These are phyloP conservation scores for Drosophila kanekoi DNA, from an alignment of 2,888 invertebrate species.

Conservation along the genomic window DNA sequence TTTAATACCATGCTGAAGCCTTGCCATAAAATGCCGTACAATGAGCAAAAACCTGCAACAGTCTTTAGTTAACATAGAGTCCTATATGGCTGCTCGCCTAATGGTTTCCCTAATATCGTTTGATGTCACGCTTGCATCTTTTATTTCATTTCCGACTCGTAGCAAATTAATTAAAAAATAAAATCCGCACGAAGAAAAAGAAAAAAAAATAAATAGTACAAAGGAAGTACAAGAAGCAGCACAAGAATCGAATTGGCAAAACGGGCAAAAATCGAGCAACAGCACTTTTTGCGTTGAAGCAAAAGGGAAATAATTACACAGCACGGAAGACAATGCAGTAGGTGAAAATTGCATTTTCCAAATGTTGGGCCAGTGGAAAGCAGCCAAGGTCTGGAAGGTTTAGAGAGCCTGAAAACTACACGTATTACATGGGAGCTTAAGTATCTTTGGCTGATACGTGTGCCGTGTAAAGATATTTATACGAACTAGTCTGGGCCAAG, in stretches of 20 bases:
- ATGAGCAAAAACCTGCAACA: too few species aligned
- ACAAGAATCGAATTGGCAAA: constrained; percentile 19
- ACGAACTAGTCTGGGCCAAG: constrained; percentile 42
- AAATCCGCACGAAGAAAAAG: background rate
- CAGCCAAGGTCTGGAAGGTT: constrained; percentile 8
- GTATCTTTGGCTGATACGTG: constrained; percentile 62
- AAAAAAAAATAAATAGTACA: background rate
- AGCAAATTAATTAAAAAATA: constrained; percentile 45
- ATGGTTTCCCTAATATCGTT: background rate
- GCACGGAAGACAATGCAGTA: constrained; percentile 55
- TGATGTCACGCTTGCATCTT: constrained; percentile 30
- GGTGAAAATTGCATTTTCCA: constrained; percentile 66
- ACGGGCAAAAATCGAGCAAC: constrained; percentile 10
- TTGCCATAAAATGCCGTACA: too few species aligned
- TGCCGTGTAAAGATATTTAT: constrained; percentile 56
- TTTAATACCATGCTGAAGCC: too few species aligned
- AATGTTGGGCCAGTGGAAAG: background rate
- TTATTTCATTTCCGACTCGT: constrained; percentile 40
- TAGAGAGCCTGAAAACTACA: constrained; percentile 32
- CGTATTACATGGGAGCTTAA: constrained; percentile 65
- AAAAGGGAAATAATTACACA: constrained; percentile 65
- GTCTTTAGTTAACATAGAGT: background rate
- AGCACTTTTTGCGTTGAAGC: constrained; percentile 2
- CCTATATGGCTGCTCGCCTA: background rate
- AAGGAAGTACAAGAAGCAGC: constrained; percentile 1